Evolutionary conservation across 2,113 vertebrate species (phyloP).

Genomic region (Dunckerocampus dactyliophorus): DNA sequence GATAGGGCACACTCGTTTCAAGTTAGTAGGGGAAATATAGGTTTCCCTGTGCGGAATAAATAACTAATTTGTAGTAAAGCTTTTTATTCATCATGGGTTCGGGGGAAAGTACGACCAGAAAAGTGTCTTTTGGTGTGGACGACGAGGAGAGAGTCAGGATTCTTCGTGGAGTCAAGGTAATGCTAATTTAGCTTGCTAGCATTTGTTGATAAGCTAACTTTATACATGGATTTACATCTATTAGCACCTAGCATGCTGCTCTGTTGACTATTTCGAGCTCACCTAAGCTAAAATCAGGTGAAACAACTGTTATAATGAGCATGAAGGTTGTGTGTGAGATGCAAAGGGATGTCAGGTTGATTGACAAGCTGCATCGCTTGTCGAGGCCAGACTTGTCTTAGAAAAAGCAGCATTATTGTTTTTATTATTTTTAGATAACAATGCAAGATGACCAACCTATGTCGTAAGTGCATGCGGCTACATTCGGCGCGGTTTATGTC

Average conservation of each 20-base stretch:
- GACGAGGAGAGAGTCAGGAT: slow-evolving; percentile 85
- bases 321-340: background rate
- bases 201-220: slow-evolving; percentile 42
- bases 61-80: background rate
- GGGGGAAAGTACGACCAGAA: slow-evolving; percentile 78
- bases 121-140: slow-evolving; percentile 85
- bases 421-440: background rate
- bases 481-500: no score
- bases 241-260: slow-evolving; percentile 8
- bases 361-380: background rate
- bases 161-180: slow-evolving; percentile 89
- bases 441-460: accelerated
- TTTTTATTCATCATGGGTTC: slow-evolving; percentile 73
- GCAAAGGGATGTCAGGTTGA: slow-evolving; percentile 21
- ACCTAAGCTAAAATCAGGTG: background rate
- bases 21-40: background rate
- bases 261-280: background rate
- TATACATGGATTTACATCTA: background rate
- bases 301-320: background rate
- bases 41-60: background rate
- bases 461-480: background rate
- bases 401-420: background rate
- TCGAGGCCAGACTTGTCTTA: slow-evolving; percentile 11
- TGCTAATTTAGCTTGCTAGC: slow-evolving; percentile 45
- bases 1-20: background rate